Conservation (phyloP, 2,113 vertebrate species). For the Saimiri boliviensis region DNA sequence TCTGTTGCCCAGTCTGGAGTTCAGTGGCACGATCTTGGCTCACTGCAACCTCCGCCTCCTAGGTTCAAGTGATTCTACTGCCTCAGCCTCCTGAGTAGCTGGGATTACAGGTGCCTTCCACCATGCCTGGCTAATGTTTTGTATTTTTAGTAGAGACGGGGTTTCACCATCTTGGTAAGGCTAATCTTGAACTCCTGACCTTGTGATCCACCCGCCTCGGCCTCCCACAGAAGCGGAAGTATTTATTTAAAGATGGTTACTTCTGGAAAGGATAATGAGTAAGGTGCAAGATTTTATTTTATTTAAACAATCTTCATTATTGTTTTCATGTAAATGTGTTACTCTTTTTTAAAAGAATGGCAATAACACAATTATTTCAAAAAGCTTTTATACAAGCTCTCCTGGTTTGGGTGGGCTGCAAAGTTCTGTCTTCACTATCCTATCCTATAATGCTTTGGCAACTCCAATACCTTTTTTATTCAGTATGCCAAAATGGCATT, state of each 20-base stretch:
- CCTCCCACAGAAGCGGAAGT: too few species aligned
- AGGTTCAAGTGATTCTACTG: too few species aligned
- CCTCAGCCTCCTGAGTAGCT: too few species aligned
- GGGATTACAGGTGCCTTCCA: too few species aligned
- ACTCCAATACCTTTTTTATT: slow-evolving; percentile 12
- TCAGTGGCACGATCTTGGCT: too few species aligned
- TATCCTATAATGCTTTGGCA: background rate
- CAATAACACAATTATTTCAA: background rate
- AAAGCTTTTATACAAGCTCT: background rate
- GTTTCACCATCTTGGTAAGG: too few species aligned
- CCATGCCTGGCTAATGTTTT: too few species aligned
- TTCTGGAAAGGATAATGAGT: background rate
- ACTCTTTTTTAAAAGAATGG: background rate
- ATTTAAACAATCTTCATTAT: background rate
- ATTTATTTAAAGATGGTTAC: background rate
- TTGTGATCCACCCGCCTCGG: too few species aligned
- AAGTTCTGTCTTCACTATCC: background rate
- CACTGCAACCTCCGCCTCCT: too few species aligned
- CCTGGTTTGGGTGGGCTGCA: background rate
- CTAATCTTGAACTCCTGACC: too few species aligned
- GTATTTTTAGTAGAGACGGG: too few species aligned
- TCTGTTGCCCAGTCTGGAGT: too few species aligned
- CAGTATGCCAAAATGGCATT: background rate
- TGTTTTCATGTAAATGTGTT: background rate
- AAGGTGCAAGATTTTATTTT: background rate